Conservation (phyloP, 1,140 invertebrate species). For the Lordiphosa mommai region DNA sequence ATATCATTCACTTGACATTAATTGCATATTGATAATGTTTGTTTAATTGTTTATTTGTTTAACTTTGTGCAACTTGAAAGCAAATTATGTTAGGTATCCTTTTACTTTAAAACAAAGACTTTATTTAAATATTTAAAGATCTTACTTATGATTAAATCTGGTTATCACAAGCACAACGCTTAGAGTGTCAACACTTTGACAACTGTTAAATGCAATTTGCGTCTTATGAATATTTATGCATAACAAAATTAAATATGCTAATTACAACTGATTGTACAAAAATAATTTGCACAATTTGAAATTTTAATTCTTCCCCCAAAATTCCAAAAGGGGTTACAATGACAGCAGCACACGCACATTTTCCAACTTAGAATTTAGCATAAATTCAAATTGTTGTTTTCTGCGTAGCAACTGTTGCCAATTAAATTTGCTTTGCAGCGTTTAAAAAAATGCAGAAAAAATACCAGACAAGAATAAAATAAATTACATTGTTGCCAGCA, state of each 20-base stretch:
- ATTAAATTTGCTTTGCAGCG: conserved; percentile 31
- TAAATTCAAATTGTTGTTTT: conserved; percentile 59
- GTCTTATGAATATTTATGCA: conserved; percentile 73
- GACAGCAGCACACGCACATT: conserved; percentile 46
- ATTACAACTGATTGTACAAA: conserved; percentile 71
- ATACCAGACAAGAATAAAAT: conserved; percentile 54
- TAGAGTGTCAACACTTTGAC: conserved; percentile 41
- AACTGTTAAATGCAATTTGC: conserved; percentile 56
- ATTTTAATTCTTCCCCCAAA: conserved; percentile 53
- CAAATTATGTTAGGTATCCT: too few relatives aligned
- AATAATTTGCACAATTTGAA: conserved; percentile 61
- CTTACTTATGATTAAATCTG: neutral
- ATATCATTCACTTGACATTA: conserved; percentile 58
- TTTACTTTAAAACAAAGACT: neutral
- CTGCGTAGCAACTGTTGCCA: conserved; percentile 55
- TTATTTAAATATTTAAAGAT: neutral
- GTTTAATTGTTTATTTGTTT: conserved; percentile 46
- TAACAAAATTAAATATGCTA: conserved; percentile 74
- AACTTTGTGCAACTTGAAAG: neutral
- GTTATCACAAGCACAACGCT: conserved; percentile 8
- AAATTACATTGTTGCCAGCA: conserved; percentile 69
- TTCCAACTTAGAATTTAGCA: conserved; percentile 68
- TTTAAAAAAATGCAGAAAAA: conserved; percentile 39
- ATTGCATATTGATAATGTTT: conserved; percentile 73
- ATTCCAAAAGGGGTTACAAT: conserved; percentile 18